Conservation (phyloP, 2,113 vertebrate genomes). For the Crotalus horridus region DNA sequence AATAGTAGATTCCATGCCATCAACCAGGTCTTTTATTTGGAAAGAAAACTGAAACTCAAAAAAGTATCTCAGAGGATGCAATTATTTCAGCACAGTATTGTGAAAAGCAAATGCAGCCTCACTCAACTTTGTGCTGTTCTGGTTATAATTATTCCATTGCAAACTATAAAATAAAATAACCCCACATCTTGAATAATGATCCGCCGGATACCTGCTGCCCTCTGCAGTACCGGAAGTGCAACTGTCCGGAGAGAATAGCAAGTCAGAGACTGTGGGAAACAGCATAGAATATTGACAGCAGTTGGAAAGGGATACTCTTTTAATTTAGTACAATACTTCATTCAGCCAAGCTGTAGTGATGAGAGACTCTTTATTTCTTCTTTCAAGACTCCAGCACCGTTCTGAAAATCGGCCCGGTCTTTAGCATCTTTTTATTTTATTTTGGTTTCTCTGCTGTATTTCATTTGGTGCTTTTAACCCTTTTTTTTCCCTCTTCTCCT, state of each 20-base stretch:
- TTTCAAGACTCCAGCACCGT: background rate
- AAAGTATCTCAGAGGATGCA: background rate
- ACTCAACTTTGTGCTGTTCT: background rate
- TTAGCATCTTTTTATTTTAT: background rate
- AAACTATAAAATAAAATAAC: background rate
- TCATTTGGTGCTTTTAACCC: background rate
- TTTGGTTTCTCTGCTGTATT: background rate
- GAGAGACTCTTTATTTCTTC: background rate
- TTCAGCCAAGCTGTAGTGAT: background rate
- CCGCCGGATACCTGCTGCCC: background rate
- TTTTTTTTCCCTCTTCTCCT: no score
- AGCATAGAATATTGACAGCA: background rate
- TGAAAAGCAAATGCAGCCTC: background rate
- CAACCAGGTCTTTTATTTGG: background rate
- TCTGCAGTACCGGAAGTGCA: background rate
- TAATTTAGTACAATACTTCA: background rate
- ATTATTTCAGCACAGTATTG: background rate
- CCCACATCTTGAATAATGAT: background rate
- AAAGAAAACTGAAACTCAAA: background rate
- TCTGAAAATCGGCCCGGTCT: background rate
- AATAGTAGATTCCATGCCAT: background rate
- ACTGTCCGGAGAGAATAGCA: no score
- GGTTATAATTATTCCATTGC: background rate
- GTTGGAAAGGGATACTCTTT: background rate
- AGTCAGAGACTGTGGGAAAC: conserved; percentile 10